Percentiles rank a stretch among this genome's conserved stretches.
Evolutionary conservation across 23 tunicate species (phyloP).

Genomic region (Phallusia fumigata): DNA sequence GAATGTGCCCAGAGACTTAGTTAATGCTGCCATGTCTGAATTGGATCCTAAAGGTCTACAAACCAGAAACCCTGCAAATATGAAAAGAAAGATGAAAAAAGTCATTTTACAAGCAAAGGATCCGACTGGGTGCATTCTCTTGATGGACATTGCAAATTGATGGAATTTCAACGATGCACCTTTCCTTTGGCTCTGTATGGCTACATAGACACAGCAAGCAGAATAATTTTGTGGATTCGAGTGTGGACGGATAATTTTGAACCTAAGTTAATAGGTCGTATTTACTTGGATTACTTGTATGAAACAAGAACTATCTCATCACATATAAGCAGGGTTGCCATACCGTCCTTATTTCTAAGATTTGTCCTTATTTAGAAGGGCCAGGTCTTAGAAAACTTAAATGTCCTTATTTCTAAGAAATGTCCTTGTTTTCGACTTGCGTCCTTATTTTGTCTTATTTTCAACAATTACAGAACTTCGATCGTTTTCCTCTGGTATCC

Average conservation of each 20-base stretch:
- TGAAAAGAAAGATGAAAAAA: constrained; percentile 8
- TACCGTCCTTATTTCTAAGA: too few species aligned
- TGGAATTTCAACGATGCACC: constrained; percentile 32
- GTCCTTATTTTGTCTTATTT: too few species aligned
- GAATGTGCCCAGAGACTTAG: constrained; percentile 29
- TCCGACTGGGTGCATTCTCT: constrained; percentile 39
- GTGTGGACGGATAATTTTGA: constrained; percentile 31
- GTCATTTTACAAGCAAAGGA: constrained; percentile 35
- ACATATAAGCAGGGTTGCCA: too few species aligned
- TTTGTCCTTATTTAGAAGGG: too few species aligned
- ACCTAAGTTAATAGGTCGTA: constrained; percentile 26
- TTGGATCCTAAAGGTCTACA: constrained; percentile 20
- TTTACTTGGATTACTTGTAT: constrained; percentile 35
- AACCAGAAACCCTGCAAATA: neutral
- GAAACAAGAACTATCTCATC: constrained; percentile 16
- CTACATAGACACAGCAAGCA: constrained; percentile 31
- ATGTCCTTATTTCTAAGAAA: too few species aligned
- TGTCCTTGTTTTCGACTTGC: too few species aligned
- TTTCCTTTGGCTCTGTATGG: constrained; percentile 39
- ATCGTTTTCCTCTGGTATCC: too few species aligned
- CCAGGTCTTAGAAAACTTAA: too few species aligned
- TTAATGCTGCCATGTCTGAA: constrained; percentile 20
- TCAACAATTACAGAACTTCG: too few species aligned
- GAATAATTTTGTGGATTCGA: constrained; percentile 25
- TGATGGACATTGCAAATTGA: constrained; percentile 39